A percentile compares a stretch with the other conserved stretches of the same genome.
phyloP scores from a whole-genome alignment of 2,797 vertebrate species.

The Setipinna tenuifilis region DNA sequence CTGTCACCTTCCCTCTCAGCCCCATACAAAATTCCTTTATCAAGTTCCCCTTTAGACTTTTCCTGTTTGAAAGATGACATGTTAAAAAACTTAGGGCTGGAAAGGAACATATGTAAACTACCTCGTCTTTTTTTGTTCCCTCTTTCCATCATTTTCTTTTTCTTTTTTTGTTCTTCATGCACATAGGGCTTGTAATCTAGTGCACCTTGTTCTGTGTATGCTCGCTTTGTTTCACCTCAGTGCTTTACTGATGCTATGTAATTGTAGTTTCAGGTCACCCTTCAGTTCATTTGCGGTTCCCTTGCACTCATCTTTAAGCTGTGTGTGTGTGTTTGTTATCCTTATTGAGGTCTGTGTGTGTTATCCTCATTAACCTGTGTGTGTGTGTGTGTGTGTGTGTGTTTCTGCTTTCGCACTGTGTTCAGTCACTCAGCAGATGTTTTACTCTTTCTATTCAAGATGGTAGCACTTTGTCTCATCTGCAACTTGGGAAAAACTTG shows the following conservation, averaged over 20 bases:
- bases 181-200: conserved; percentile 34
- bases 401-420: neutral
- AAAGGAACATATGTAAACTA: conserved; percentile 57
- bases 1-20: neutral
- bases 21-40: neutral
- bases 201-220: conserved; percentile 43
- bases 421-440: neutral
- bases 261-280: conserved; percentile 19
- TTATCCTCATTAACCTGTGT: neutral
- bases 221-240: conserved; percentile 35
- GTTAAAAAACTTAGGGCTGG: neutral
- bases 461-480: neutral
- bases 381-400: neutral
- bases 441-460: neutral
- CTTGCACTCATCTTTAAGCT: neutral
- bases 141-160: conserved; percentile 27
- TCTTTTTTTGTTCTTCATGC: conserved; percentile 32
- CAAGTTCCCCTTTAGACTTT: neutral
- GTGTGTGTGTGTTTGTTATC: conserved; percentile 28
- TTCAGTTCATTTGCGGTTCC: neutral
- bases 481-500: neutral
- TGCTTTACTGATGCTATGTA: conserved; percentile 19
- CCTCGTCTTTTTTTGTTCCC: conserved; percentile 57
- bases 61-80: neutral
- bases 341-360: neutral